Percentiles rank a stretch among this genome's conserved stretches.
These are phyloP conservation scores for Nanorana parkeri DNA, from an alignment of 2,113 vertebrate genomes.

Conservation along the genomic window DNA sequence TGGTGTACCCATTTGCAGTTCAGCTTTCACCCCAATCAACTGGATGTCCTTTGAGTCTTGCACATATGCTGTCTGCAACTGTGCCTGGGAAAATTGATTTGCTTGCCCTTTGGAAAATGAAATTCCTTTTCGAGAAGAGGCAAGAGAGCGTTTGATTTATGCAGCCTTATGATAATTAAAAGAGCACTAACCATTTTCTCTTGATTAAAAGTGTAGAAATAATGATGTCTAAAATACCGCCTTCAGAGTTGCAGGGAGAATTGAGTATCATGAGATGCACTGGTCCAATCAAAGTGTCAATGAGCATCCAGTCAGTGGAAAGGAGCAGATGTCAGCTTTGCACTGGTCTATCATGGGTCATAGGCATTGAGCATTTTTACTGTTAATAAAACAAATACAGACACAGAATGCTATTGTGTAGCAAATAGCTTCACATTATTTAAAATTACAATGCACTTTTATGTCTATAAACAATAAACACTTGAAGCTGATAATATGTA, in stretches of 20 bases:
- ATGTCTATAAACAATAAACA: too few relatives aligned
- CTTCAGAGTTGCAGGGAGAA: slow-evolving; percentile 47
- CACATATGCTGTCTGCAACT: slow-evolving; percentile 44
- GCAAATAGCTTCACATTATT: background rate
- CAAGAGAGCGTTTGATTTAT: slow-evolving; percentile 50
- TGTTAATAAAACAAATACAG: slow-evolving; percentile 2
- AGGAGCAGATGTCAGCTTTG: slow-evolving; percentile 15
- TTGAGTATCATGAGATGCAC: slow-evolving; percentile 14
- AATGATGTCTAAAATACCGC: slow-evolving; percentile 55
- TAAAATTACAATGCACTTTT: too few relatives aligned
- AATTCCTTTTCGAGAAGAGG: slow-evolving; percentile 52
- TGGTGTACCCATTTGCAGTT: background rate
- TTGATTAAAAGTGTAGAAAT: slow-evolving; percentile 60
- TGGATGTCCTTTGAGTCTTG: slow-evolving; percentile 31
- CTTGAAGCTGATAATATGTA: too few relatives aligned
- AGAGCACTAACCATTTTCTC: slow-evolving; percentile 54
- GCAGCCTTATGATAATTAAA: slow-evolving; percentile 60
- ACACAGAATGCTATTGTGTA: slow-evolving; percentile 8
- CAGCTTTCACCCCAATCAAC: slow-evolving; percentile 18
- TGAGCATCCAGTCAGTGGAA: slow-evolving; percentile 20
- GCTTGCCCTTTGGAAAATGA: slow-evolving; percentile 60
- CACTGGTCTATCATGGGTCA: slow-evolving; percentile 1
- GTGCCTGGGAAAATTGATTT: slow-evolving; percentile 55
- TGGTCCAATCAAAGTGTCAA: slow-evolving; percentile 32
- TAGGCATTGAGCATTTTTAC: background rate